Conservation (phyloP, 2,113 vertebrate species). For the Sterrhoptilus dennistouni region DNA sequence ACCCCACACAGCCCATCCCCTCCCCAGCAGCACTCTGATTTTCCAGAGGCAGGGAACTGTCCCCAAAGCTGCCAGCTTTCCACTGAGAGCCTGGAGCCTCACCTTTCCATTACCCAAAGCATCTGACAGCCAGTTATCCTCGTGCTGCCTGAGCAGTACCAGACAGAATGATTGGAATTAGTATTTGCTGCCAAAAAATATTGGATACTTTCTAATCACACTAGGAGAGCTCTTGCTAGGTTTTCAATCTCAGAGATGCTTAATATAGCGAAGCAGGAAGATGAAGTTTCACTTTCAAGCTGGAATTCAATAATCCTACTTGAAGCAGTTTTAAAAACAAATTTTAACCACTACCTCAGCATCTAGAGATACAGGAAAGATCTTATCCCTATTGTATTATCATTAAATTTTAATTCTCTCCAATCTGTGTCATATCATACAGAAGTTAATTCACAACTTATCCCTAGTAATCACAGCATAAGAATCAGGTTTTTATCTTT, state of each 20-base stretch:
- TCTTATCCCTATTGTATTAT: not conserved
- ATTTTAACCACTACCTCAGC: not conserved
- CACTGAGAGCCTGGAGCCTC: not conserved
- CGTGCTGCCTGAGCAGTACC: not conserved
- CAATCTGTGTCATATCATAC: not conserved
- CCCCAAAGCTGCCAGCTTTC: not conserved
- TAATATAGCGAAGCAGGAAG: not conserved
- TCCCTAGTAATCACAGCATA: not conserved
- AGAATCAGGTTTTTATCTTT: not conserved
- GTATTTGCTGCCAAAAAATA: constrained; percentile 44
- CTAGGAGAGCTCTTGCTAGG: not conserved
- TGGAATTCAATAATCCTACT: constrained; percentile 26
- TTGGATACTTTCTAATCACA: constrained; percentile 26
- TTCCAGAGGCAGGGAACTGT: not conserved
- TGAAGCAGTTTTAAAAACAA: not conserved
- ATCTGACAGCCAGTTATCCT: constrained; percentile 12
- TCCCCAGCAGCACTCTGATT: not conserved
- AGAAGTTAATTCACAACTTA: constrained; percentile 10
- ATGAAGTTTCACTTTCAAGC: not conserved
- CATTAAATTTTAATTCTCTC: constrained; percentile 1
- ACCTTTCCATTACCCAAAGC: not conserved
- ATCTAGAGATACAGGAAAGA: not conserved
- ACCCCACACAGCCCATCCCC: not conserved
- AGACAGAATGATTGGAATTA: constrained; percentile 16
- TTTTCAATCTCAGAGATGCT: constrained; percentile 30